Evolutionary conservation across 2,113 vertebrate species (phyloP).

Genomic region (Serilophus lunatus): DNA sequence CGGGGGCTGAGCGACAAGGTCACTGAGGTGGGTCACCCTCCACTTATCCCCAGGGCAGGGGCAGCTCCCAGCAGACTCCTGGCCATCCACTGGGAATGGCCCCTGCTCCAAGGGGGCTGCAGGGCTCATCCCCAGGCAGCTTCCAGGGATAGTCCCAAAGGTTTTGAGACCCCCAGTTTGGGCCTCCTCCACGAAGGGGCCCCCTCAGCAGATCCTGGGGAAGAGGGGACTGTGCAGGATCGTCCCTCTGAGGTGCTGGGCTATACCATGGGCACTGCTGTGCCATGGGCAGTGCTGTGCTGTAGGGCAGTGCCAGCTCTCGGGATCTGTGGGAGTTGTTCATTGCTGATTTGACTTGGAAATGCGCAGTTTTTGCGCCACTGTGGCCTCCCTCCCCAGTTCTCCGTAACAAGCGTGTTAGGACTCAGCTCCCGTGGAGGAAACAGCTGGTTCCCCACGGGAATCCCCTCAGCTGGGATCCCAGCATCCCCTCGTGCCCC

Average conservation of each 20-base stretch:
- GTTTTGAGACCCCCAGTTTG: neutral
- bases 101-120: rapidly evolving
- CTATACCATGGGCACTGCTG: neutral
- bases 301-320: neutral
- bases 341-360: neutral
- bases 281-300: neutral
- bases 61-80: neutral
- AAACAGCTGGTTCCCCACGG: neutral
- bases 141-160: neutral
- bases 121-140: neutral
- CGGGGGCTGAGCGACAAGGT: slow-evolving; percentile 85
- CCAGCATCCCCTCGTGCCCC: neutral
- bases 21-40: slow-evolving; percentile 79
- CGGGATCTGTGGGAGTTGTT: neutral
- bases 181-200: neutral
- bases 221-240: neutral
- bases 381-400: neutral
- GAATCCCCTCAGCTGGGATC: neutral
- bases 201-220: neutral
- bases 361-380: neutral
- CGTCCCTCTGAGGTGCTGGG: neutral
- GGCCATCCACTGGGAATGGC: rapidly evolving
- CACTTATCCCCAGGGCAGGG: neutral
- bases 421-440: neutral
- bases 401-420: neutral